Base-by-base conservation (phyloP, 2,113 vertebrate species). In the Ahaetulla prasina region DNA sequence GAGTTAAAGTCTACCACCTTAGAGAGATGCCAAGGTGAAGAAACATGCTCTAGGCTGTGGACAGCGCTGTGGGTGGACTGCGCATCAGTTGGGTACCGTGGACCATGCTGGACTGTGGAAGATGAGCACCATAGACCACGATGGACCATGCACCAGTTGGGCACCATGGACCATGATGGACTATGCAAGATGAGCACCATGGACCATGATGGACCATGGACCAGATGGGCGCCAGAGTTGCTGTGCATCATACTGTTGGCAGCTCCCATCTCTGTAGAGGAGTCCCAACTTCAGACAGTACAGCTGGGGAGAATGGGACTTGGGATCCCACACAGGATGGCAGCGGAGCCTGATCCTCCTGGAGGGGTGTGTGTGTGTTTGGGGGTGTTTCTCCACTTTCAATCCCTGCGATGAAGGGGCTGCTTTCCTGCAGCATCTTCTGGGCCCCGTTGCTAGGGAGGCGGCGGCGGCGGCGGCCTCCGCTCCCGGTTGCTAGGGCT, bases 381-480 rank as follows among this genome's bases (percentile, higher is more conserved):
- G 53, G n/a, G 14, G 14, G 27, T 1, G 16, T n/a, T n/a, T 74
- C 63, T 68, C 30, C 30, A 4, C 52, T 63, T 63, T 11, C 27
- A 20, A 39, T 35, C 7, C 7, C n/a, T 20, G n/a, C n/a, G 3
- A 8, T 0, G 2, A 2, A 74, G n/a, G n/a, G 6, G 14, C 10
- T 4, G 10, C n/a, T 8, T n/a, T n/a, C 9, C 27, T n/a, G 60
- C 12, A n/a, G 68, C 68, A 74, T 35, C 68, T 57, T 25, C 55
- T 3, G 2, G 55, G 55, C 23, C 60, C 68, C 35, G 68, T 80
- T 80, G 68, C 7, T 49, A 47, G 89, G 50, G 92, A 91, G 89
- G 94, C 88, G 35, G 49, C 23, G 35, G 49, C 23, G 35, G 49
- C 54, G 23, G 55, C 90, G 74, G 93, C 89, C 91, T 94, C 88